Evolutionary conservation across 1,140 invertebrate species (phyloP).

Genomic region (Halotydeus destructor): DNA sequence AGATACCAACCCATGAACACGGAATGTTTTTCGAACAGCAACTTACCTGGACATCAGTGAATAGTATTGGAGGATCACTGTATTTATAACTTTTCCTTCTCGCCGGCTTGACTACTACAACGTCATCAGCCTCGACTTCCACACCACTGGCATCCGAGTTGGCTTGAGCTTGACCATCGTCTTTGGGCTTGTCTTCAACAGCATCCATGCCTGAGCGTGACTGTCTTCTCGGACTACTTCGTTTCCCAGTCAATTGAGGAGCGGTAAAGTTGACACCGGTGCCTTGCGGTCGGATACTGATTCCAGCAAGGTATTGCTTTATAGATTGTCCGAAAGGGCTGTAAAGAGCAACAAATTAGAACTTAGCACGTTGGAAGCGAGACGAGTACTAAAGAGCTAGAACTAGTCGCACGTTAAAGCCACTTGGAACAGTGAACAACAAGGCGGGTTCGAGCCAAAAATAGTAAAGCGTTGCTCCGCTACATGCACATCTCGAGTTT

Average conservation of each 20-base stretch:
- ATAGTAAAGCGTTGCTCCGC: too few relatives aligned
- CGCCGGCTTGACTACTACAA: constrained; percentile 39
- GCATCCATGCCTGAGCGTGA: too few relatives aligned
- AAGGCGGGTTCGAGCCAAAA: too few relatives aligned
- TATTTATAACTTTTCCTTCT: constrained; percentile 27
- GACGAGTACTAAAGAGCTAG: not conserved
- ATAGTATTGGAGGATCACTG: constrained; percentile 57
- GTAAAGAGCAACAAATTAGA: constrained; percentile 4
- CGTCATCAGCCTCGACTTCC: constrained; percentile 36
- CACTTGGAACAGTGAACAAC: too few relatives aligned
- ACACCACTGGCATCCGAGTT: not conserved
- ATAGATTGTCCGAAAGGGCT: constrained; percentile 37
- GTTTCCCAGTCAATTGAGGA: too few relatives aligned
- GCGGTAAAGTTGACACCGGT: constrained; percentile 16
- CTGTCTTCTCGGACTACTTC: too few relatives aligned
- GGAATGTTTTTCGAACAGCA: not conserved
- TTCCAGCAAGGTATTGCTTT: constrained; percentile 29
- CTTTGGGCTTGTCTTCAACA: too few relatives aligned
- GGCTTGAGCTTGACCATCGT: too few relatives aligned
- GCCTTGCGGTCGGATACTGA: constrained; percentile 27
- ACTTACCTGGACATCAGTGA: constrained; percentile 48
- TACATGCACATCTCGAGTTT: too few relatives aligned
- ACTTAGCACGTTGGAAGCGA: not conserved
- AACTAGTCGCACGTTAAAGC: too few relatives aligned
- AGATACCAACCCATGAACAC: not conserved